Percentiles rank a stretch among this genome's conserved stretches.
These are phyloP conservation scores for Erebia aethiops DNA, from an alignment of 2,888 invertebrate genomes.

Conservation along the genomic window DNA sequence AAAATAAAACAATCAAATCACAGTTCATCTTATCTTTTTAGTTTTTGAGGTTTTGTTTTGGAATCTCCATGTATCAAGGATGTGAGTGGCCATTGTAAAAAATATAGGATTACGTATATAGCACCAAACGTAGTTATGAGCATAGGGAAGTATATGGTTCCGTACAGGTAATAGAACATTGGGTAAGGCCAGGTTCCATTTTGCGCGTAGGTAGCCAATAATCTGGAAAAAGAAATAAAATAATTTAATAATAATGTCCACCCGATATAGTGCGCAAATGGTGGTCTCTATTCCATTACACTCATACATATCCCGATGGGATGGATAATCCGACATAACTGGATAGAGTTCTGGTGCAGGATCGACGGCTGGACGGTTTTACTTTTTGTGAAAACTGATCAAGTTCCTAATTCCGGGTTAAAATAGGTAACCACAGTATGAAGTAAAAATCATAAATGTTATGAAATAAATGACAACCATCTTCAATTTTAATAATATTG, in stretches of 20 bases:
- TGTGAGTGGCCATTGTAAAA: slow-evolving; percentile 52
- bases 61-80: slow-evolving; percentile 20
- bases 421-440: too few species aligned
- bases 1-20: neutral
- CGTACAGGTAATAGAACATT: slow-evolving; percentile 48
- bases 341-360: too few species aligned
- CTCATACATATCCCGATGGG: too few species aligned
- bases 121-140: slow-evolving; percentile 31
- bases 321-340: too few species aligned
- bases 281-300: too few species aligned
- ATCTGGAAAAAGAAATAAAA: slow-evolving; percentile 54
- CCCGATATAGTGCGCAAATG: too few species aligned
- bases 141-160: slow-evolving; percentile 55
- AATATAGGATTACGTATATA: slow-evolving; percentile 41
- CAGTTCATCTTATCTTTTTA: slow-evolving; percentile 23
- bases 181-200: slow-evolving; percentile 64
- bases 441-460: too few species aligned
- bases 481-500: too few species aligned
- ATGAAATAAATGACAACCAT: too few species aligned
- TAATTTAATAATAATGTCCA: neutral
- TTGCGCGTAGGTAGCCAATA: slow-evolving; percentile 49
- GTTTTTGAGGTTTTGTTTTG: slow-evolving; percentile 12
- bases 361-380: too few species aligned
- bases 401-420: too few species aligned
- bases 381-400: too few species aligned